These are phyloP conservation scores for Osmoderma eremita DNA, from an alignment of 2,888 invertebrate species.

Conservation along the genomic window DNA sequence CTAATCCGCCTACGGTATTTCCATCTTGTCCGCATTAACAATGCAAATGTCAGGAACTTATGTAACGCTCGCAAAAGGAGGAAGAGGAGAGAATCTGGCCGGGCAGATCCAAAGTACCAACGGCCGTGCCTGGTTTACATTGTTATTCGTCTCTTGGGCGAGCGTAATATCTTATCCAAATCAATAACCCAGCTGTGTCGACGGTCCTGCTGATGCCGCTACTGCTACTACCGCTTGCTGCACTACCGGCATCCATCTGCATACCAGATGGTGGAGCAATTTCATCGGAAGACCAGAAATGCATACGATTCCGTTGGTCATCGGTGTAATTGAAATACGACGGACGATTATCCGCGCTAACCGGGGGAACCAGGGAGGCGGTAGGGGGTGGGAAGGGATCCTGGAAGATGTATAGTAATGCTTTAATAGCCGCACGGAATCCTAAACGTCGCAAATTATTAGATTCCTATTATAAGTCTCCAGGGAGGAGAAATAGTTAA, in stretches of 20 bases:
- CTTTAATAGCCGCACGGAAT: constrained; percentile 20
- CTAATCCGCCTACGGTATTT: too few species aligned
- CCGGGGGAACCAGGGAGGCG: background rate
- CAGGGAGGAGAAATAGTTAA: too few species aligned
- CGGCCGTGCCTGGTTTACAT: constrained; percentile 2
- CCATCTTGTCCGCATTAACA: too few species aligned
- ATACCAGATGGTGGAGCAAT: constrained; percentile 29
- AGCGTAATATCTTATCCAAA: constrained; percentile 2
- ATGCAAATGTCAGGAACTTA: too few species aligned
- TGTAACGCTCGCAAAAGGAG: too few species aligned
- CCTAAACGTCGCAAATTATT: constrained; percentile 31
- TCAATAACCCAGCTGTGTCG: constrained; percentile 4
- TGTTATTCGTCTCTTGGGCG: constrained; percentile 5
- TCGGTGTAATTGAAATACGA: constrained; percentile 31
- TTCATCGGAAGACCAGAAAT: constrained; percentile 28
- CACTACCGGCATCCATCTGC: constrained; percentile 23
- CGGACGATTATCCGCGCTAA: constrained; percentile 13
- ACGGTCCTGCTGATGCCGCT: background rate
- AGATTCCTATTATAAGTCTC: constrained; percentile 27
- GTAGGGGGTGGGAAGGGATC: background rate
- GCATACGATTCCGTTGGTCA: constrained; percentile 34
- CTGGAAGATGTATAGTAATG: constrained; percentile 12
- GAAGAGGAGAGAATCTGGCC: too few species aligned
- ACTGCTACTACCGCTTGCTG: background rate
- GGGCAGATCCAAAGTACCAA: too few species aligned